Conservation (phyloP, 2,888 invertebrate genomes). For the Dicycla oo region DNA sequence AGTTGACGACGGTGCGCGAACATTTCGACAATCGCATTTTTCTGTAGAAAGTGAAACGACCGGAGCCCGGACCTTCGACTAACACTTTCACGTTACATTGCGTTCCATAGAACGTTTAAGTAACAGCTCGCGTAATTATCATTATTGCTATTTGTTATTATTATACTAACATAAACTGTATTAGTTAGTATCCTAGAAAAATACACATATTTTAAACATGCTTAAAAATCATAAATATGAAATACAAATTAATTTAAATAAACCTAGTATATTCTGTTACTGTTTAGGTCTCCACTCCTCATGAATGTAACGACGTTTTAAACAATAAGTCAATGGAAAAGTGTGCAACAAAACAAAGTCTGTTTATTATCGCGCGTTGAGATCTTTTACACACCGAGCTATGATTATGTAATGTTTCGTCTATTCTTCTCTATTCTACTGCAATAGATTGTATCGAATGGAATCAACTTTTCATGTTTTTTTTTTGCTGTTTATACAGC, state of each 20-base stretch:
- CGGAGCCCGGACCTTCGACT: slow-evolving; percentile 75
- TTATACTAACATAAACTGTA: not conserved
- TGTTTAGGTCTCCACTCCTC: not conserved
- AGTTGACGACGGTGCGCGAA: slow-evolving; percentile 49
- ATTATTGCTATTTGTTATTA: not conserved
- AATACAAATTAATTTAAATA: not conserved
- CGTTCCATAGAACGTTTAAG: slow-evolving; percentile 58
- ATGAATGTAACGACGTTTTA: slow-evolving; percentile 2
- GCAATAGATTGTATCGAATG: not conserved
- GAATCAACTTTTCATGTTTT: not conserved
- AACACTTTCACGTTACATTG: slow-evolving; percentile 79
- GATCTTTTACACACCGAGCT: slow-evolving; percentile 64
- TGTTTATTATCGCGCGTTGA: slow-evolving; percentile 66
- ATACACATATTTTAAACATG: not conserved
- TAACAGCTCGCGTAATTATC: slow-evolving; percentile 33
- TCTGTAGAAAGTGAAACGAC: slow-evolving; percentile 85
- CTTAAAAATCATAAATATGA: not conserved
- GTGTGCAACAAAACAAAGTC: slow-evolving; percentile 19
- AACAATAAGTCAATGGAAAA: slow-evolving; percentile 18
- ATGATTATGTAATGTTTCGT: slow-evolving; percentile 41
- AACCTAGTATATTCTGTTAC: not conserved
- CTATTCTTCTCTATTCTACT: slow-evolving; percentile 15
- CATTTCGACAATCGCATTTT: slow-evolving; percentile 81
- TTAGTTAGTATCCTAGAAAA: not conserved
- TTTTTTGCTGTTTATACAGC: not conserved